Evolutionary conservation across 64 coral and sea anemone species (phyloP).

Genomic region (Actinia equina): DNA sequence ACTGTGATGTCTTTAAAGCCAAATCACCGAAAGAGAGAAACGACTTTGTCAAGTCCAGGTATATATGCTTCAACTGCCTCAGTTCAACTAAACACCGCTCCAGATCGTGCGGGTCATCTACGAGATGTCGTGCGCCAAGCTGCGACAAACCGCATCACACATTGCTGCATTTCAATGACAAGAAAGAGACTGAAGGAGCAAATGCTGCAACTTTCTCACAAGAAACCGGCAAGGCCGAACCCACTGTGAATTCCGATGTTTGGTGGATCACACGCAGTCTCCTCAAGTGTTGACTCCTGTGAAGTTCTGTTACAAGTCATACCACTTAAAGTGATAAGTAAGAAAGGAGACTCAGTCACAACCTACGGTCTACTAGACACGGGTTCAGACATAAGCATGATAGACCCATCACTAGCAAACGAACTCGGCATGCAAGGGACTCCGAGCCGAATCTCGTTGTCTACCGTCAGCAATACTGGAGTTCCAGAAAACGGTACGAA

Average conservation of each 20-base stretch:
- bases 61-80: constrained; percentile 58
- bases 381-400: constrained; percentile 47
- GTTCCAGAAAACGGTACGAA: constrained; percentile 10
- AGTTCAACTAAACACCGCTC: constrained; percentile 29
- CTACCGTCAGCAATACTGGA: constrained; percentile 29
- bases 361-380: constrained; percentile 53
- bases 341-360: constrained; percentile 24
- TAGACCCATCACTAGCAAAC: constrained; percentile 43
- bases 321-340: constrained; percentile 34
- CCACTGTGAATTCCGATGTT: not conserved
- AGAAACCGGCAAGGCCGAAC: not conserved
- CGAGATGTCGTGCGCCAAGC: no score
- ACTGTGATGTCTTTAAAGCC: constrained; percentile 45
- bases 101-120: constrained; percentile 15
- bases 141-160: constrained; percentile 60
- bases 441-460: constrained; percentile 20
- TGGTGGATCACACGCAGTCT: not conserved
- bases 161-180: constrained; percentile 26
- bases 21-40: constrained; percentile 26
- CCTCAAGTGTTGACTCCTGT: not conserved
- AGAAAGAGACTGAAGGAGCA: not conserved
- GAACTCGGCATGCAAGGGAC: constrained; percentile 32
- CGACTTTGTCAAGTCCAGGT: constrained; percentile 26
- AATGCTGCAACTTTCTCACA: not conserved
- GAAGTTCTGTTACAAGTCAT: constrained; percentile 51